Evolutionary conservation across 2,888 invertebrate genomes (phyloP).

Genomic region (Pecten maximus): DNA sequence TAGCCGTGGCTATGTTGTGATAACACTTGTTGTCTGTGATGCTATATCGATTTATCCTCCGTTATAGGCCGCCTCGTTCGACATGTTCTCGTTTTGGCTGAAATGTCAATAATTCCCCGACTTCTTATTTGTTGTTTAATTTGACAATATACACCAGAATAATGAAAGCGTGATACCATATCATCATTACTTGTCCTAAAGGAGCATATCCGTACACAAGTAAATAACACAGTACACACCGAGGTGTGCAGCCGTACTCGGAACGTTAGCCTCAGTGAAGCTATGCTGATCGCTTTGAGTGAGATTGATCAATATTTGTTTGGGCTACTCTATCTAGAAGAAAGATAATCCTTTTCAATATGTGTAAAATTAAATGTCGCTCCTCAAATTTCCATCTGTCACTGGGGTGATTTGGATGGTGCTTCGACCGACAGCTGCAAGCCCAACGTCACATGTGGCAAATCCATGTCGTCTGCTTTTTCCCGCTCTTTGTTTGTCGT

Average conservation of each 20-base stretch:
- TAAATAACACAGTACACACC: neutral
- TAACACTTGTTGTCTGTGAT: neutral
- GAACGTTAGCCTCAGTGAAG: neutral
- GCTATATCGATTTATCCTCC: neutral
- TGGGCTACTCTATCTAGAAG: neutral
- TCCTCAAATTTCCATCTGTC: slow-evolving; percentile 17
- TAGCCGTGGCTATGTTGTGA: too few relatives aligned
- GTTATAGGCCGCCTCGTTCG: neutral
- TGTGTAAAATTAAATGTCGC: neutral
- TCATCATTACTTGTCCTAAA: neutral
- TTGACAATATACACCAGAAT: neutral
- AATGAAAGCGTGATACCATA: neutral
- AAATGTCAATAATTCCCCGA: neutral
- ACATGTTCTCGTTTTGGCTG: neutral
- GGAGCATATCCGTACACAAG: neutral
- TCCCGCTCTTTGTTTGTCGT: slow-evolving; percentile 13
- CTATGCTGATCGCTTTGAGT: neutral
- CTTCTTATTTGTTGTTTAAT: neutral
- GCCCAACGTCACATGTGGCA: neutral
- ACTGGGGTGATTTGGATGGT: neutral
- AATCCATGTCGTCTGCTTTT: slow-evolving; percentile 9
- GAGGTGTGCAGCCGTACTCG: neutral
- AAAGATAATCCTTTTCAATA: neutral
- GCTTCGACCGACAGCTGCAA: slow-evolving; percentile 19
- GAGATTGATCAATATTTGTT: slow-evolving; percentile 21